phyloP scores from a whole-genome alignment of 2,888 invertebrate species.

The Galerucella pusilla region DNA sequence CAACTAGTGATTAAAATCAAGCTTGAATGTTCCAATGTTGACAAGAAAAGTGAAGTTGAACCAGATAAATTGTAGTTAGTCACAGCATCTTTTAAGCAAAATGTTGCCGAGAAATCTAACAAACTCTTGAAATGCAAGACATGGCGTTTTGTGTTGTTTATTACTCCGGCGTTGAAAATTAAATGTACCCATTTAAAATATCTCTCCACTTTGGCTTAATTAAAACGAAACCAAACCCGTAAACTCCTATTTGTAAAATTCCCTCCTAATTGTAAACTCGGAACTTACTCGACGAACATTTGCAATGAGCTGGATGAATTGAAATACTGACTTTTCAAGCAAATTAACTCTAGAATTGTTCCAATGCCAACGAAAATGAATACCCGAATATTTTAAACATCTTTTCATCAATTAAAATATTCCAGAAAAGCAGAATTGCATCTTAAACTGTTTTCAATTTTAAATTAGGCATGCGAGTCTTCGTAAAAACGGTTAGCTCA shows the following conservation, averaged over 20 bases:
- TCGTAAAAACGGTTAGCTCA: no score
- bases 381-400: background rate
- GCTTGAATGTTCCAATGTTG: background rate
- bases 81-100: conserved; percentile 35
- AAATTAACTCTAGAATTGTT: conserved; percentile 23
- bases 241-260: conserved; percentile 51
- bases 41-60: conserved; percentile 10
- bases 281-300: conserved; percentile 19
- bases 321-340: conserved; percentile 22
- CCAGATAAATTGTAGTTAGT: conserved; percentile 34
- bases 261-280: conserved; percentile 46
- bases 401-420: no score
- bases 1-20: conserved; percentile 11
- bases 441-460: no score
- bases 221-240: conserved; percentile 52
- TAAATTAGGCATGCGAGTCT: no score
- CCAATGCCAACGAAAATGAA: background rate
- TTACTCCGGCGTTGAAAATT: conserved; percentile 42
- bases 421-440: no score
- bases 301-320: conserved; percentile 22
- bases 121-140: conserved; percentile 41
- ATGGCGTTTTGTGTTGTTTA: conserved; percentile 39
- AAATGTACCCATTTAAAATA: conserved; percentile 49
- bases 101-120: conserved; percentile 33
- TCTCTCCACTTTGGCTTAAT: conserved; percentile 50